Conservation (phyloP, 2,113 vertebrate species). For the Myotis davidii region DNA sequence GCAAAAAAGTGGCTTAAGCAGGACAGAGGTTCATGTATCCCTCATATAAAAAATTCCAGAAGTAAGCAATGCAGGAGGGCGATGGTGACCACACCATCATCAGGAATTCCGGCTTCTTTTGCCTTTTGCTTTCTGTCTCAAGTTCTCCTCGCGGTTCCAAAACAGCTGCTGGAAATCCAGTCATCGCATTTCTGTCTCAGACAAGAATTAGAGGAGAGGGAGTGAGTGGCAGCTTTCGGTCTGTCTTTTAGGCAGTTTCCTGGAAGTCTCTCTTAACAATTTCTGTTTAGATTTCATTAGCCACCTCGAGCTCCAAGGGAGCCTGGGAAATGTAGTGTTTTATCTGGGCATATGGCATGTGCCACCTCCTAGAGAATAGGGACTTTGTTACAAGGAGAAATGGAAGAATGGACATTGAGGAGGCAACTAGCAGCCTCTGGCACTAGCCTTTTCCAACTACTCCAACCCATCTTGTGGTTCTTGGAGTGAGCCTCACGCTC, state of each 20-base stretch:
- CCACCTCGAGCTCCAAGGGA: slow-evolving; percentile 36
- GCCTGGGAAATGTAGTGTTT: slow-evolving; percentile 60
- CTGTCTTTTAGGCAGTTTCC: slow-evolving; percentile 34
- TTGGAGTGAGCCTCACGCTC: slow-evolving; percentile 44
- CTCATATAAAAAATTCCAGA: background rate
- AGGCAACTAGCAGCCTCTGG: slow-evolving; percentile 76
- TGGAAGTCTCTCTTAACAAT: slow-evolving; percentile 32
- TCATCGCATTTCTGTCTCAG: slow-evolving; percentile 19
- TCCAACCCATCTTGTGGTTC: slow-evolving; percentile 63
- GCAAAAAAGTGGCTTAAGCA: background rate
- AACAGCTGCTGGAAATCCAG: background rate
- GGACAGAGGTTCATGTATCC: background rate
- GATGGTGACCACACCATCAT: background rate
- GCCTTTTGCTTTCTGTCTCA: background rate
- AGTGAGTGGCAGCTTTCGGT: background rate
- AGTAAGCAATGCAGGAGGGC: background rate
- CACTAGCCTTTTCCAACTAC: slow-evolving; percentile 64
- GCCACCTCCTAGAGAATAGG: slow-evolving; percentile 55
- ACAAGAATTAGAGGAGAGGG: background rate
- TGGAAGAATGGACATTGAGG: slow-evolving; percentile 59
- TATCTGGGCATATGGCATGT: slow-evolving; percentile 9
- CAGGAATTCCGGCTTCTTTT: slow-evolving; percentile 12
- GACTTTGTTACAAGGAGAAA: slow-evolving; percentile 62
- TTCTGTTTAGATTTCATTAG: slow-evolving; percentile 35
- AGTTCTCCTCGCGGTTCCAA: background rate